Conservation (phyloP, 2,113 vertebrate species). For the Ceratotherium simum region DNA sequence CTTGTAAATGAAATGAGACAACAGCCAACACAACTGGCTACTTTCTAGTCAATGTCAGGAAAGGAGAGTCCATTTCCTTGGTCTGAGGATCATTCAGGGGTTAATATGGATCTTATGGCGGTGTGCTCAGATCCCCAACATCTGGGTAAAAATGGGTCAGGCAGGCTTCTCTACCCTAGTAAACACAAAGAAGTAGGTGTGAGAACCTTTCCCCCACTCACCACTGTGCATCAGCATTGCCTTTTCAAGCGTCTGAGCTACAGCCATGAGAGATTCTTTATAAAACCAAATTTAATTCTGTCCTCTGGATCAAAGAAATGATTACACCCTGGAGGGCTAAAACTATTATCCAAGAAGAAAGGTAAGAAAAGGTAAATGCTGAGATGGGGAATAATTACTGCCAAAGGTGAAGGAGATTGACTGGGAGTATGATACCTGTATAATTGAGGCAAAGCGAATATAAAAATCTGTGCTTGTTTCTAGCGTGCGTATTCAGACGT, state of each 20-base stretch:
- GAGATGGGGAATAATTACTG: slow-evolving; percentile 70
- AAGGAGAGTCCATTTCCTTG: not conserved
- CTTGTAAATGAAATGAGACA: not conserved
- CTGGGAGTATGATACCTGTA: slow-evolving; percentile 13
- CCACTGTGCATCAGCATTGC: not conserved
- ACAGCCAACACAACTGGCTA: not conserved
- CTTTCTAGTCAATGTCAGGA: not conserved
- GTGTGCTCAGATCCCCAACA: not conserved
- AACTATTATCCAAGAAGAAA: slow-evolving; percentile 69
- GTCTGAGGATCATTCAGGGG: not conserved
- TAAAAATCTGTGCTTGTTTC: slow-evolving; percentile 48
- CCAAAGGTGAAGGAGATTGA: slow-evolving; percentile 65
- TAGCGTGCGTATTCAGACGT: not conserved
- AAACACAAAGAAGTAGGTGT: not conserved
- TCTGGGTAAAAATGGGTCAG: not conserved
- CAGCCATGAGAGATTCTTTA: slow-evolving; percentile 43
- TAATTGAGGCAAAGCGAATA: slow-evolving; percentile 48
- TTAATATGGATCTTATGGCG: not conserved
- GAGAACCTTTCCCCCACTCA: not conserved
- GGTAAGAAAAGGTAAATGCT: slow-evolving; percentile 53
- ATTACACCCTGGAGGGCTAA: slow-evolving; percentile 69
- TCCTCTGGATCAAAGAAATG: slow-evolving; percentile 73
- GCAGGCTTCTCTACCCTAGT: not conserved
- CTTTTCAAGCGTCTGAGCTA: slow-evolving; percentile 16
- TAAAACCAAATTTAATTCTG: slow-evolving; percentile 76